Percentiles rank a stretch among this genome's conserved stretches.
These are phyloP conservation scores for Leptarthrus brevirostris DNA, from an alignment of 2,888 invertebrate genomes.

Conservation along the genomic window DNA sequence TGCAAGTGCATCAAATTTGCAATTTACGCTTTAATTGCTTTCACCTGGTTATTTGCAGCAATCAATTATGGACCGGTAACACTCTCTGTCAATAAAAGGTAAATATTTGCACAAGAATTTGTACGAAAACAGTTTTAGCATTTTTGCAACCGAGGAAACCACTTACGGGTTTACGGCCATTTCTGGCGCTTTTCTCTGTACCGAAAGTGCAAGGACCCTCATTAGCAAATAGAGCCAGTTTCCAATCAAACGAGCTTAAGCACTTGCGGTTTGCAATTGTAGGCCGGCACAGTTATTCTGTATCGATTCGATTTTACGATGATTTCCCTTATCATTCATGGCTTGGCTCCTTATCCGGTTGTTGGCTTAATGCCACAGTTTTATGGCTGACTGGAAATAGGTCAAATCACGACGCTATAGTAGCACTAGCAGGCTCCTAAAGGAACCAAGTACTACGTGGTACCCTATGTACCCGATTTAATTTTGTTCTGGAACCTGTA, in stretches of 20 bases:
- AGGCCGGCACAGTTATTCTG: background rate
- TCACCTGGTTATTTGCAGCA: slow-evolving; percentile 26
- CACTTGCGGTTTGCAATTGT: background rate
- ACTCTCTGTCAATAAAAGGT: slow-evolving; percentile 17
- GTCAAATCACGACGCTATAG: background rate
- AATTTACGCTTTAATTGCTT: slow-evolving; percentile 30
- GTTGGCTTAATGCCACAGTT: background rate
- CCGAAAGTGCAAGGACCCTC: background rate
- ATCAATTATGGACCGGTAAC: slow-evolving; percentile 26
- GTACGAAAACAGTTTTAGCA: background rate
- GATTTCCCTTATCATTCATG: background rate
- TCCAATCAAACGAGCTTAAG: background rate
- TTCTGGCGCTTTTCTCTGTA: background rate
- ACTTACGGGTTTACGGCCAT: background rate
- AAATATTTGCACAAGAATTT: slow-evolving; percentile 19
- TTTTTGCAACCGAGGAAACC: background rate
- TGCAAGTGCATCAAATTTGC: slow-evolving; percentile 19
- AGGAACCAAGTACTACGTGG: background rate
- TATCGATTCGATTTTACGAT: background rate
- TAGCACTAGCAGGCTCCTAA: background rate
- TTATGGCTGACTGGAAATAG: background rate
- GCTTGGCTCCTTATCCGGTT: background rate
- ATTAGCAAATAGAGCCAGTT: background rate
- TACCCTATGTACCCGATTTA: background rate
- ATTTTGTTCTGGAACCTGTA: background rate